These are phyloP conservation scores for Leistus spinibarbis DNA, from an alignment of 2,888 invertebrate genomes.

Conservation along the genomic window DNA sequence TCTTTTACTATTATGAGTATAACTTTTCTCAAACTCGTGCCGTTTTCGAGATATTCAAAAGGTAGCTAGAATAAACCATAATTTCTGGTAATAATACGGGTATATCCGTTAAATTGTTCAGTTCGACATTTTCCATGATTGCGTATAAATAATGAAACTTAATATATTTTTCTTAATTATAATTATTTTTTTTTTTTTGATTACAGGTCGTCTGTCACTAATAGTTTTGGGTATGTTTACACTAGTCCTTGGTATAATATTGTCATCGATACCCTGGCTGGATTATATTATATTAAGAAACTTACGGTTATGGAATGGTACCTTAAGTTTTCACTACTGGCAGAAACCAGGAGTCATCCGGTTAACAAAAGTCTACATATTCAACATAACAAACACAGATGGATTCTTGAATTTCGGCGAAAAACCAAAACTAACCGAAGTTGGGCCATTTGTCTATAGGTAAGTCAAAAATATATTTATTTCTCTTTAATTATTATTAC, in stretches of 20 bases:
- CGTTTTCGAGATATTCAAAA: no score
- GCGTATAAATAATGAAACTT: no score
- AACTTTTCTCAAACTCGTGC: no score
- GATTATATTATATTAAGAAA: conserved; percentile 82
- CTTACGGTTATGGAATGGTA: conserved; percentile 79
- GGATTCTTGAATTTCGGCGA: conserved; percentile 77
- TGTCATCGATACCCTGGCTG: conserved; percentile 86
- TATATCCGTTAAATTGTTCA: no score
- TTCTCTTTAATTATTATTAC: neutral
- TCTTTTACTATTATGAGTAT: no score
- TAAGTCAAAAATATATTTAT: conserved; percentile 61
- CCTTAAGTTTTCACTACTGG: conserved; percentile 87
- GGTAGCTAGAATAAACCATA: no score
- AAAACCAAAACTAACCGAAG: conserved; percentile 80
- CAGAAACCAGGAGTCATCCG: conserved; percentile 84
- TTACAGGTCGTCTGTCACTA: conserved; percentile 81
- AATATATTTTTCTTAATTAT: no score
- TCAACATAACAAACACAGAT: conserved; percentile 86
- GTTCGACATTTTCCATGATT: no score
- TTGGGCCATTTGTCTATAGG: conserved; percentile 88
- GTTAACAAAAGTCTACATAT: conserved; percentile 85
- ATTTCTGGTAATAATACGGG: no score
- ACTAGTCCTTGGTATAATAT: conserved; percentile 77
- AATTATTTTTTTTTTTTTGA: neutral
- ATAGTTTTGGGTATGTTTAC: conserved; percentile 82